Conservation (phyloP, 2,888 invertebrate species). For the Melinopterus prodromus region DNA sequence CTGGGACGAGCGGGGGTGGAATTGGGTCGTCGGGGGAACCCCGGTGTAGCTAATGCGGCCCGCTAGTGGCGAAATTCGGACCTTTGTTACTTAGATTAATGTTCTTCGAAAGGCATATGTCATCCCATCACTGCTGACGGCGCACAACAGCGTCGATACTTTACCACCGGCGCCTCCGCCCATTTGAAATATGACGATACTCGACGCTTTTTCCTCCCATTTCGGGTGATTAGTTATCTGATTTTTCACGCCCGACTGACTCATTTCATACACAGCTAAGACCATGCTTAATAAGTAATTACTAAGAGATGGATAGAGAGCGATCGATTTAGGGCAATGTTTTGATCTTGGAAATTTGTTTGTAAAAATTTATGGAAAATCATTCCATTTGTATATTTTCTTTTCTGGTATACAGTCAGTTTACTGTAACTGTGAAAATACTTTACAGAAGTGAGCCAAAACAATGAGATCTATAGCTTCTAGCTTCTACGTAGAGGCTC, state of each 20-base stretch:
- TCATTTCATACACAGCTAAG: background rate
- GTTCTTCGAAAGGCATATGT: constrained; percentile 4
- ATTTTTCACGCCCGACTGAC: background rate
- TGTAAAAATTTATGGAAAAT: too few species aligned
- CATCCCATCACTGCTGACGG: background rate
- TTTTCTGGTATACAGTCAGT: too few species aligned
- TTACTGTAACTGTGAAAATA: too few species aligned
- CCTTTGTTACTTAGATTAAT: constrained; percentile 4
- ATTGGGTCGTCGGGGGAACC: background rate
- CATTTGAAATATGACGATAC: background rate
- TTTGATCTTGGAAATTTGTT: too few species aligned
- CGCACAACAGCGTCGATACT: background rate
- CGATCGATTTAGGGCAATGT: too few species aligned
- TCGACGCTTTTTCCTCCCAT: background rate
- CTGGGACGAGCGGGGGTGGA: background rate
- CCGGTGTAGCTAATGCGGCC: background rate
- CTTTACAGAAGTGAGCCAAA: too few species aligned
- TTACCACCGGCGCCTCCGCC: background rate
- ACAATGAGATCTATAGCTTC: too few species aligned
- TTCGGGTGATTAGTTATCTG: background rate
- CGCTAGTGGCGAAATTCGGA: background rate
- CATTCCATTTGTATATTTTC: too few species aligned
- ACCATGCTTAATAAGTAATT: too few species aligned
- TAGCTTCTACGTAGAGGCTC: too few species aligned
- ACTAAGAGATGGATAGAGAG: too few species aligned